Conservation (phyloP, 2,113 vertebrate genomes). For the Probosciger aterrimus region DNA sequence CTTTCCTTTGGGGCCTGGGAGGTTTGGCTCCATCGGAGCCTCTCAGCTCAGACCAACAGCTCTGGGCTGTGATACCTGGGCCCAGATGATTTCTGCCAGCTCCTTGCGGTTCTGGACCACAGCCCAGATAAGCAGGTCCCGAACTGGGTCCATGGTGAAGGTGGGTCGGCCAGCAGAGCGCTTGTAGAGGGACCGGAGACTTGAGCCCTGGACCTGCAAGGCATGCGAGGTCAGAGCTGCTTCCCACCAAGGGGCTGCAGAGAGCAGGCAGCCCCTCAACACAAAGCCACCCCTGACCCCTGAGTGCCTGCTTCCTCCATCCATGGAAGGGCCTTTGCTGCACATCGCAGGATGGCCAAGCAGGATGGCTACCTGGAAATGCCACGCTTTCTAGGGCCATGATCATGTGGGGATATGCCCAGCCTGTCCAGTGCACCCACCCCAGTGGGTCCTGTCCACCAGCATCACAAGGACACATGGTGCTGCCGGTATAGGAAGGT, state of each 20-base stretch:
- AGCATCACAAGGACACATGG: rapidly evolving
- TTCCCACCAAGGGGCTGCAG: neutral
- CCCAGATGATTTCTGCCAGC: slow-evolving; percentile 90
- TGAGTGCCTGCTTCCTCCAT: neutral
- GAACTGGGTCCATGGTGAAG: slow-evolving; percentile 76
- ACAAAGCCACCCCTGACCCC: neutral
- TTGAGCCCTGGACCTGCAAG: slow-evolving; percentile 68
- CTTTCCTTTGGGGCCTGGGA: neutral
- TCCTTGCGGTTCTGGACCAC: slow-evolving; percentile 88
- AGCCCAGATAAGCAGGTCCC: slow-evolving; percentile 94
- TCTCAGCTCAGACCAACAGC: neutral
- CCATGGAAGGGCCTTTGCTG: neutral
- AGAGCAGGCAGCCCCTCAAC: neutral
- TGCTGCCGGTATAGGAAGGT: rapidly evolving
- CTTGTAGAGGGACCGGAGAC: slow-evolving; percentile 65
- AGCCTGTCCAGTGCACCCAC: neutral
- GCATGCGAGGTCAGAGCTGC: neutral
- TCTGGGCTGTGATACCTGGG: slow-evolving; percentile 77
- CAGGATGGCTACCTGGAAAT: neutral
- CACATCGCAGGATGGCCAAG: neutral
- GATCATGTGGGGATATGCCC: neutral
- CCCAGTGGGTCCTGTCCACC: neutral
- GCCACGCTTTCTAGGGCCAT: neutral
- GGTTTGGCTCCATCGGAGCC: neutral
- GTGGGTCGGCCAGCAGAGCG: slow-evolving; percentile 14